Evolutionary conservation across 2,113 vertebrate genomes (phyloP).

Genomic region (Aleadryas rufinucha): DNA sequence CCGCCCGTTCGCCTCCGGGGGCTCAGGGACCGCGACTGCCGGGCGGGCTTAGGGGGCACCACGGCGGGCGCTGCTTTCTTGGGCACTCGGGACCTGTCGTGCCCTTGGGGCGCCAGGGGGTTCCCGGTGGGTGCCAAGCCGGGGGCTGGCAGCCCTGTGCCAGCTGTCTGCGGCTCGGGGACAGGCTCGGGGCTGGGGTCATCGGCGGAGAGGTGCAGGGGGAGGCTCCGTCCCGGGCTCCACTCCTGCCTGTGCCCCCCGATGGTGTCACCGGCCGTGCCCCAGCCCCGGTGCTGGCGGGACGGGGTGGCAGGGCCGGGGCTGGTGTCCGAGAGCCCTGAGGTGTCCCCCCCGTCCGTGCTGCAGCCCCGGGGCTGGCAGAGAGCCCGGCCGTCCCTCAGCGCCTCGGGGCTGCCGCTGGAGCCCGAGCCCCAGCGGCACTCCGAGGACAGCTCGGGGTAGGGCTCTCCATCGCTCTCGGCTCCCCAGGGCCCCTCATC

Average conservation of each 20-base stretch:
- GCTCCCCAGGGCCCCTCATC: background rate
- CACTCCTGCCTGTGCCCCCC: background rate
- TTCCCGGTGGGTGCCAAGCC: background rate
- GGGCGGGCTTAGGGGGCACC: background rate
- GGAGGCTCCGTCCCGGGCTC: background rate
- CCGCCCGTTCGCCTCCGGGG: background rate
- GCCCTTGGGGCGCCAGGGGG: background rate
- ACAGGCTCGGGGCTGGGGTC: conserved; percentile 41
- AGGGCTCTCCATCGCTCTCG: conserved; percentile 9
- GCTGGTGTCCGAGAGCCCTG: background rate
- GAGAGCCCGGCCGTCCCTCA: background rate
- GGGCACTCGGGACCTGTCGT: background rate
- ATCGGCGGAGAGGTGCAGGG: background rate
- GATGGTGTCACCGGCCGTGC: background rate
- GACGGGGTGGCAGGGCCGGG: background rate
- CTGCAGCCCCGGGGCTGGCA: background rate
- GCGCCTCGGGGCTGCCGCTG: background rate
- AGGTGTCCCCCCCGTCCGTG: background rate
- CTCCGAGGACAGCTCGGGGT: background rate
- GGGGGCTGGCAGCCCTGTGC: background rate
- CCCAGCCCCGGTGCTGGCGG: background rate
- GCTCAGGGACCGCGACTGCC: background rate
- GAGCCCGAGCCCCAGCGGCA: background rate
- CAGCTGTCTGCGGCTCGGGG: conserved; percentile 25
- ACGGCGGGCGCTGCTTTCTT: background rate